These are phyloP conservation scores for Tachina fera DNA, from an alignment of 2,888 invertebrate species.

Conservation along the genomic window DNA sequence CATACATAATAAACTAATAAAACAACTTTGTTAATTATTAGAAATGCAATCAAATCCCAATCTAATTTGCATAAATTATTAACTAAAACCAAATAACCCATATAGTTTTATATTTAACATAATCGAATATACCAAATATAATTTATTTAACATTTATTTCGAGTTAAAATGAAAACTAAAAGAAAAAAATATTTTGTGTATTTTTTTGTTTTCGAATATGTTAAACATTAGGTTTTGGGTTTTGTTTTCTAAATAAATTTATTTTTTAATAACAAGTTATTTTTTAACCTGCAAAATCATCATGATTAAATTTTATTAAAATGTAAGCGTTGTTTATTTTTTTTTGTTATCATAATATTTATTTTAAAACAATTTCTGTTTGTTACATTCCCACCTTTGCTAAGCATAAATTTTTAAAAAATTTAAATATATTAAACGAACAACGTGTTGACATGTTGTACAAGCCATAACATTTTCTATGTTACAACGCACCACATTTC, in stretches of 20 bases:
- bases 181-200: conserved; percentile 9
- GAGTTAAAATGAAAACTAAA: conserved; percentile 35
- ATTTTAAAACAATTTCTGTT: conserved; percentile 9
- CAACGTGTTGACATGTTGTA: conserved; percentile 64
- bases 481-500: conserved; percentile 9
- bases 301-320: conserved; percentile 12
- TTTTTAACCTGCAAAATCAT: conserved; percentile 48
- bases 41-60: conserved; percentile 63
- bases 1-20: conserved; percentile 53
- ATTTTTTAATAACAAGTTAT: not conserved
- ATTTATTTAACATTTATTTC: conserved; percentile 43
- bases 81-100: conserved; percentile 46
- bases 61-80: conserved; percentile 69
- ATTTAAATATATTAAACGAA: conserved; percentile 48
- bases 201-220: conserved; percentile 35
- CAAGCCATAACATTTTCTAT: conserved; percentile 56
- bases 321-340: not conserved
- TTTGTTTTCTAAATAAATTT: conserved; percentile 12
- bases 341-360: not conserved
- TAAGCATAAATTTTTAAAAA: conserved; percentile 56
- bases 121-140: conserved; percentile 32
- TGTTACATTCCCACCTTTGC: conserved; percentile 10
- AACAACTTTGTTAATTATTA: conserved; percentile 70
- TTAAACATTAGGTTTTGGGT: conserved; percentile 51
- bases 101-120: conserved; percentile 1